phyloP scores from a whole-genome alignment of 2,113 vertebrate genomes.

The Philantomba maxwellii region DNA sequence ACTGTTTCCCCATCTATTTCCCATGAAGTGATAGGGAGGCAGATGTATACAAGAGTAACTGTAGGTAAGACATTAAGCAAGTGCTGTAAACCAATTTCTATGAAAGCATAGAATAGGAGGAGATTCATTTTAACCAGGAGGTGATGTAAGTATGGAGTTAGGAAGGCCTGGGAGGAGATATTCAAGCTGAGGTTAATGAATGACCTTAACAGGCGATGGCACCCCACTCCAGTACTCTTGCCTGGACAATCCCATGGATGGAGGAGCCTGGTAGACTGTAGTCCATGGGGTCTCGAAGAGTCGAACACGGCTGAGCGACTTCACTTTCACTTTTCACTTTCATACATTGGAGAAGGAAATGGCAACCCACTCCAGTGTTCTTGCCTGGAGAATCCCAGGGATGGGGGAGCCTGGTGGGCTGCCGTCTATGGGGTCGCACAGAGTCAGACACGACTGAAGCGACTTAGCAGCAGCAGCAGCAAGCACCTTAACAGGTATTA shows the following conservation, averaged over 20 bases:
- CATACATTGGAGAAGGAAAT: too few species aligned
- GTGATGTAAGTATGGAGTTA: neutral
- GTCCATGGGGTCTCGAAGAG: rapidly evolving
- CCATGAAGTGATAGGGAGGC: too few species aligned
- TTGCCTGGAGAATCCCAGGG: too few species aligned
- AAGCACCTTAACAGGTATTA: neutral
- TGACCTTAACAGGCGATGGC: neutral
- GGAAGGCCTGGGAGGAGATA: neutral
- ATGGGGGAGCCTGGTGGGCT: too few species aligned
- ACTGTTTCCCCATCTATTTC: too few species aligned
- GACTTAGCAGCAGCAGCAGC: too few species aligned
- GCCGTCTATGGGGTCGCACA: rapidly evolving
- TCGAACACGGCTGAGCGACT: rapidly evolving
- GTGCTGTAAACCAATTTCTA: neutral
- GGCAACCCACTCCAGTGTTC: too few species aligned
- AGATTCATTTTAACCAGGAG: neutral
- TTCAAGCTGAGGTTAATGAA: neutral
- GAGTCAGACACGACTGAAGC: too few species aligned
- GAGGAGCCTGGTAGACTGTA: too few species aligned
- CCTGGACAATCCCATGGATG: too few species aligned
- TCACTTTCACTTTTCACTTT: too few species aligned
- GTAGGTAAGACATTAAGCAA: neutral
- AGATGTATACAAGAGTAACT: neutral
- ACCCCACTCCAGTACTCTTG: too few species aligned
- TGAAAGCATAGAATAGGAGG: neutral